Evolutionary conservation across 2,888 invertebrate genomes (phyloP).

Genomic region (Drosophila subquinaria): DNA sequence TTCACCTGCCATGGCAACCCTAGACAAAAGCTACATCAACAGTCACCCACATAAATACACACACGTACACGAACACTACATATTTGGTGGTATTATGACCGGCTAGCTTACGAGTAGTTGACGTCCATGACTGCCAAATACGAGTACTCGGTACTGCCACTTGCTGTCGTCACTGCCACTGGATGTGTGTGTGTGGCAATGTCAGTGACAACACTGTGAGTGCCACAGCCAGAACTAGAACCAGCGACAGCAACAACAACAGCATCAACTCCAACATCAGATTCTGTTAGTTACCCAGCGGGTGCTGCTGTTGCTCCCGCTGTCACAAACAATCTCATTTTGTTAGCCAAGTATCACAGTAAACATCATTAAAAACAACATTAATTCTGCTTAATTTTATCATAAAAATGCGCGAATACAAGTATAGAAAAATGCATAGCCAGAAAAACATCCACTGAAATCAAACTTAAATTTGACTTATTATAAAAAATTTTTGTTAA

Average conservation of each 20-base stretch:
- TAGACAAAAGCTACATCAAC: constrained; percentile 43
- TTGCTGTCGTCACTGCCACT: constrained; percentile 57
- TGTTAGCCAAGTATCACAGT: constrained; percentile 42
- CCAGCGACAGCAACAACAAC: constrained; percentile 2
- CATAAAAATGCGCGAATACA: background rate
- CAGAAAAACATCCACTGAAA: too few relatives aligned
- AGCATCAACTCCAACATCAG: constrained; percentile 8
- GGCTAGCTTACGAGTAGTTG: constrained; percentile 59
- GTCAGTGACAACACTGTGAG: constrained; percentile 23
- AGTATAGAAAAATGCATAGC: background rate
- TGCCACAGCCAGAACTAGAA: constrained; percentile 20
- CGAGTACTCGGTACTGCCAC: constrained; percentile 55
- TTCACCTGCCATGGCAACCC: constrained; percentile 70
- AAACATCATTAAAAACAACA: constrained; percentile 16
- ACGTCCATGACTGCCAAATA: constrained; percentile 71
- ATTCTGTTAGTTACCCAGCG: constrained; percentile 58
- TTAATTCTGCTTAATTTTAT: background rate
- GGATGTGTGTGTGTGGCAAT: constrained; percentile 10
- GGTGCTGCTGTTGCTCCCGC: constrained; percentile 35
- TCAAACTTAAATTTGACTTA: too few relatives aligned
- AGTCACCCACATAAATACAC: constrained; percentile 2
- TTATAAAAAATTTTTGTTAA: too few relatives aligned
- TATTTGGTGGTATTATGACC: constrained; percentile 57
- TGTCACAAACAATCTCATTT: constrained; percentile 72
- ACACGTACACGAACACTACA: background rate